Base-by-base conservation (phyloP, 2,888 invertebrate genomes). In the Drosophila affinis region DNA sequence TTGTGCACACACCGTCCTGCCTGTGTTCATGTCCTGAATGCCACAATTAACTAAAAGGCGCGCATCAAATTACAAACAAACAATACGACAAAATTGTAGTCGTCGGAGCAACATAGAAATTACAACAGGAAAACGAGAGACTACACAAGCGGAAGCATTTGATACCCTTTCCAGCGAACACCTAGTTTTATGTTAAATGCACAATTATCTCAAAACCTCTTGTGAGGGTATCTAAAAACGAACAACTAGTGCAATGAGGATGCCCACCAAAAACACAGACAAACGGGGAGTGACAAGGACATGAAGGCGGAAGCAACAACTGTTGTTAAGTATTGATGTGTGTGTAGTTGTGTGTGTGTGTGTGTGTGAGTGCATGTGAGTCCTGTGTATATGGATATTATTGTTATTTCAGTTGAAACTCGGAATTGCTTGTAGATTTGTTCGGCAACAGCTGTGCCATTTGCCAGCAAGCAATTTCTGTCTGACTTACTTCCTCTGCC, bases 41-140 rank as follows among this genome's bases (percentile, higher is more conserved):
- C 84, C 87, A 85, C 85, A 85, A 85, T 85, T 85, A 85, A 85
- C 85, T 85, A 85, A 85, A 87, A 81, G 39, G 87, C 85, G 87
- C 87, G 87, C 85, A 87, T 85, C 87, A 87, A 81, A 87, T 87
- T 87, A 87, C 84, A 81, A 83, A 81, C 81, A 77, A 81, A 79
- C 67, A 56, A 69, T n/a, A 67, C 34, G 39, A 55, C 73, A 81
- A 65, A 39, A 49, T 45, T 39, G 60, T 45, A 34, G 44, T 18
- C 14, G 12, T 39, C 52, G 48, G 62, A 77, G 32, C 61, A 69
- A 12, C 59, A 72, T 58, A 62, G 76, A 55, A 63, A 44, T 54
- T 49, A 44, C 47, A 39, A 44, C 62, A 49, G 18, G 39, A 44
- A 57, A n/a, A 9, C 7, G 2, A 9, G 9, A 29, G 29, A 9